phyloP scores from a whole-genome alignment of 2,888 invertebrate species.

The Dicyrtomina minuta region DNA sequence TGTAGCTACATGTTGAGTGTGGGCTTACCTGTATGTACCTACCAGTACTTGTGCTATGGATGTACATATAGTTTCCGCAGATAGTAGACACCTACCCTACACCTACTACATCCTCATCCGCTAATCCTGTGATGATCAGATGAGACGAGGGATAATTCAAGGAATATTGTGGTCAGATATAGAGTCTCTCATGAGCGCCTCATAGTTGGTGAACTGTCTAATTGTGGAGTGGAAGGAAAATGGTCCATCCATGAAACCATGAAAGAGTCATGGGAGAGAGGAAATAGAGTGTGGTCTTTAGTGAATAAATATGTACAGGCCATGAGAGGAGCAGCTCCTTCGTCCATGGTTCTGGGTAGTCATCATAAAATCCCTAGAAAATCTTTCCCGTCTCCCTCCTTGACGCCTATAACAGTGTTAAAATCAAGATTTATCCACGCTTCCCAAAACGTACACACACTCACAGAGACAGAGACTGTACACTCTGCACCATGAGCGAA shows the following conservation, averaged over 20 bases:
- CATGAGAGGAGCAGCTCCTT: neutral
- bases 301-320: slow-evolving; percentile 12
- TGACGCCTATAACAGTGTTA: slow-evolving; percentile 50
- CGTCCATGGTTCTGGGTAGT: slow-evolving; percentile 9
- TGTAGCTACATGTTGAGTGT: too few relatives aligned
- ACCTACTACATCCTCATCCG: too few relatives aligned
- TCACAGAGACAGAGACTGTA: too few relatives aligned
- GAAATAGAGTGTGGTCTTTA: slow-evolving; percentile 33
- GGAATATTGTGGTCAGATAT: slow-evolving; percentile 14
- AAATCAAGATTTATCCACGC: slow-evolving; percentile 51
- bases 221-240: slow-evolving; percentile 36
- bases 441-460: slow-evolving; percentile 25
- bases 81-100: too few relatives aligned
- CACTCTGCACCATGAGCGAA: too few relatives aligned
- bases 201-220: slow-evolving; percentile 30
- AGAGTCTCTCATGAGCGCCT: neutral
- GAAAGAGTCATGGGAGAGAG: slow-evolving; percentile 34
- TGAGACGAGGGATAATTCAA: slow-evolving; percentile 9
- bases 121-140: slow-evolving; percentile 11
- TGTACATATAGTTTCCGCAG: too few relatives aligned
- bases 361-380: slow-evolving; percentile 28
- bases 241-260: slow-evolving; percentile 35
- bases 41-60: too few relatives aligned
- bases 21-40: too few relatives aligned
- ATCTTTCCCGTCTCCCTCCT: slow-evolving; percentile 24